Evolutionary conservation across 2,797 vertebrate species (phyloP), one percentile per base, ranked within the genome.

Genomic region (Sebastes alutus): DNA sequence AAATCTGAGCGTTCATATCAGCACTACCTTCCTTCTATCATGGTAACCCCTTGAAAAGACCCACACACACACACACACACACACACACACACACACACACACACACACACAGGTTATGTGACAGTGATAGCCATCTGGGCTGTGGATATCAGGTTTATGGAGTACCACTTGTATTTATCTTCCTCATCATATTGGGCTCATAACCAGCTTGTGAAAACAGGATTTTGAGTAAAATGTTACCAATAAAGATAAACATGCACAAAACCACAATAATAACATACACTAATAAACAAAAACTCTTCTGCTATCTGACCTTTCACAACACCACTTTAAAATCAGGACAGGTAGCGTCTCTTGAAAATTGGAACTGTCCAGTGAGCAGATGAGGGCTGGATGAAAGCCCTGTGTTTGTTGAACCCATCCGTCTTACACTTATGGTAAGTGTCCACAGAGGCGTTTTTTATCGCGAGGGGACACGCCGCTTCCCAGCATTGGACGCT

Each of bases 1-100:
- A 89, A 89, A 89, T 91, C 78, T 89, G 75, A 80, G 72, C 66
- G 2, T 79, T 86, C 82, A 75, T 81, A 85, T 82, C 73, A 73
- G 38, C 73, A 65, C 75, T 78, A 70, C 54, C 71, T 75, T 81
- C 35, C 63, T 79, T 79, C 62, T 64, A 70, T 71, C 60, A 75
- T 46, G 30, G 70, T 73, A 33, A 72, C 29, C 49, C 27, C 16
- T n/a, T 23, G 25, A 69, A 73, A 7, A 76, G 42, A 77, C 62
- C 18, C 23, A 4, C 46, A 7, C 54, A 6, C 29, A 12, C 59
- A 23, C 23, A 60, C 46, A 58, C 55, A 69, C 72, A 65, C 32
- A 29, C 66, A 32, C 46, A 72, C 60, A 63, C 65, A 25, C 62
- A 67, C 68, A 61, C 29, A 52, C 62, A 72, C 49, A 16, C 55